These are phyloP conservation scores for Homarus americanus DNA, from an alignment of 1,140 invertebrate genomes.

Conservation along the genomic window DNA sequence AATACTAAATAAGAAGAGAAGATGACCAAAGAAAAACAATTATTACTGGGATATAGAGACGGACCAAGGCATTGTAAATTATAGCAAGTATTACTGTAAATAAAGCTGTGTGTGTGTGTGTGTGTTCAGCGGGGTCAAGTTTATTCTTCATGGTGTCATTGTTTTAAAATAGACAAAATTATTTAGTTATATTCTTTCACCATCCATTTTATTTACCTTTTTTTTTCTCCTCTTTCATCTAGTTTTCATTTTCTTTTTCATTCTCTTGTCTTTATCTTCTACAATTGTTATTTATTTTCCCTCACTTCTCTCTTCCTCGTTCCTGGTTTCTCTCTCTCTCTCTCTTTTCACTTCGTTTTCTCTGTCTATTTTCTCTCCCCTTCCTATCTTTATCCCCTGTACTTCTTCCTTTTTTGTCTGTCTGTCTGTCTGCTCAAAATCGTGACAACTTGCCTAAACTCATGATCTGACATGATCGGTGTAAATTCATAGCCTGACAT, in stretches of 20 bases:
- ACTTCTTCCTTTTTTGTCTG: too few relatives aligned
- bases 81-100: background rate
- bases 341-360: too few relatives aligned
- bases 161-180: background rate
- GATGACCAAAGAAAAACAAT: too few relatives aligned
- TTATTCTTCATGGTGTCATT: background rate
- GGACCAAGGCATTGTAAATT: background rate
- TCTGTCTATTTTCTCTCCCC: too few relatives aligned
- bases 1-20: too few relatives aligned
- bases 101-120: background rate
- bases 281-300: too few relatives aligned
- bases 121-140: background rate
- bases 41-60: too few relatives aligned
- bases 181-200: background rate
- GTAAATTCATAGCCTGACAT: background rate
- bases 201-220: background rate
- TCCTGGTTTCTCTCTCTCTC: too few relatives aligned
- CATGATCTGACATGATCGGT: background rate
- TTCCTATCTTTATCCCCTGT: too few relatives aligned
- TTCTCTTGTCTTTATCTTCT: too few relatives aligned
- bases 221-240: conserved; percentile 3
- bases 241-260: too few relatives aligned
- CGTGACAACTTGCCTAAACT: background rate
- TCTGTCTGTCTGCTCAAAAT: background rate
- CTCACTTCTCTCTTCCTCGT: too few relatives aligned